These are phyloP conservation scores for Cyphotilapia sp. DNA, from an alignment of 2,113 vertebrate genomes.

Conservation along the genomic window DNA sequence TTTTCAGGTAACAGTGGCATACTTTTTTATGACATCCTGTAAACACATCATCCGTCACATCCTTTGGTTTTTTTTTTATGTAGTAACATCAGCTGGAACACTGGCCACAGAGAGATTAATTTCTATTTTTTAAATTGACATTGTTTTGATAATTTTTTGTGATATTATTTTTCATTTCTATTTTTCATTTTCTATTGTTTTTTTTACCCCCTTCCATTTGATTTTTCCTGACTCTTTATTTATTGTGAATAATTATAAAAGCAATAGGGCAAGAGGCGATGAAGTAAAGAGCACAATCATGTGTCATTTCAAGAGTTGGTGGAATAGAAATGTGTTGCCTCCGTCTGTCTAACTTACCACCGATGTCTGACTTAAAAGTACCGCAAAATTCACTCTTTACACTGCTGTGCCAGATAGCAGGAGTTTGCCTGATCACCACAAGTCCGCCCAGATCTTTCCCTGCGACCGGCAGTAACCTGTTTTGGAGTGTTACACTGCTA, in stretches of 20 bases:
- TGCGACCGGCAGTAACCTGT: neutral
- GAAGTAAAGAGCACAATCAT: constrained; percentile 85
- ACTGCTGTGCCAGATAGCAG: constrained; percentile 5
- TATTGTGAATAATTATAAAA: constrained; percentile 80
- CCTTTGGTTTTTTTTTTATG: constrained; percentile 31
- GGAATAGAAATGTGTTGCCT: constrained; percentile 75
- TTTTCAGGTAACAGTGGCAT: constrained; percentile 54
- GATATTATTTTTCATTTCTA: constrained; percentile 40
- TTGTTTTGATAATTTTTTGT: constrained; percentile 54
- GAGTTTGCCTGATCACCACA: neutral
- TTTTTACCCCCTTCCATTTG: constrained; percentile 4
- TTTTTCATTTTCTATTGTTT: constrained; percentile 69
- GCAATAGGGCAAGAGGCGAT: constrained; percentile 83
- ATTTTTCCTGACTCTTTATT: constrained; percentile 37
- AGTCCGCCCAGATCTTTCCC: constrained; percentile 24
- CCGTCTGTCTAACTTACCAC: constrained; percentile 55
- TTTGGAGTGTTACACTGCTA: neutral
- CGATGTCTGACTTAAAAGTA: constrained; percentile 22
- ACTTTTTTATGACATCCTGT: constrained; percentile 36
- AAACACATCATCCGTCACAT: constrained; percentile 22
- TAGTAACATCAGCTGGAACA: constrained; percentile 37
- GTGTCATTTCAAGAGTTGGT: constrained; percentile 64
- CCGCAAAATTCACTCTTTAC: neutral
- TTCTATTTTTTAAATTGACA: constrained; percentile 61
- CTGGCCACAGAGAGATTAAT: constrained; percentile 56